Percentiles rank a stretch among this genome's conserved stretches.
These are phyloP conservation scores for Pachypanchax playfairii DNA, from an alignment of 2,113 vertebrate species.

Conservation along the genomic window DNA sequence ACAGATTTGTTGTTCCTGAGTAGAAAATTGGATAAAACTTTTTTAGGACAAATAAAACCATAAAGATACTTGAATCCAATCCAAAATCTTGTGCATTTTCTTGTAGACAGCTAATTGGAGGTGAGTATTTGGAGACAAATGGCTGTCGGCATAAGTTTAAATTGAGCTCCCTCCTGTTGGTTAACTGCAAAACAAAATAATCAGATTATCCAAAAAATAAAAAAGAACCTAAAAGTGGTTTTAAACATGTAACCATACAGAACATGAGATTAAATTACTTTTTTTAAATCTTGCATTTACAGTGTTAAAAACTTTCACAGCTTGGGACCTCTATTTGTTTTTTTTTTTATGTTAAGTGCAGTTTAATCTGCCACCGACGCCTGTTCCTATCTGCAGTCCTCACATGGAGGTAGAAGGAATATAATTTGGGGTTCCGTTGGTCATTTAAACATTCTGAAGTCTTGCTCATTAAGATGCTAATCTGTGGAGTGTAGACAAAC, in stretches of 20 bases:
- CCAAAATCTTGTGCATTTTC: background rate
- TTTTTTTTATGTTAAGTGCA: too few species aligned
- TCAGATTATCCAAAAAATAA: too few species aligned
- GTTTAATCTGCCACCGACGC: too few species aligned
- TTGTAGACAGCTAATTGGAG: background rate
- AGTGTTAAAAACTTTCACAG: too few species aligned
- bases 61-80: background rate
- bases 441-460: background rate
- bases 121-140: background rate
- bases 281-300: too few species aligned
- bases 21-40: background rate
- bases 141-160: background rate
- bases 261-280: too few species aligned
- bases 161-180: background rate
- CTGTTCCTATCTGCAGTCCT: too few species aligned
- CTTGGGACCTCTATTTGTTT: too few species aligned
- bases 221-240: too few species aligned
- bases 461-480: background rate
- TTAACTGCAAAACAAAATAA: background rate
- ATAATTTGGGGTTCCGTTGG: background rate
- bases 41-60: background rate
- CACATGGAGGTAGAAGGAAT: too few species aligned
- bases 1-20: background rate
- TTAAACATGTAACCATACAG: too few species aligned
- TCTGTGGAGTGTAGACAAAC: background rate